Evolutionary conservation across 2,113 vertebrate species (phyloP).

Genomic region (Datnioides undecimradiatus): DNA sequence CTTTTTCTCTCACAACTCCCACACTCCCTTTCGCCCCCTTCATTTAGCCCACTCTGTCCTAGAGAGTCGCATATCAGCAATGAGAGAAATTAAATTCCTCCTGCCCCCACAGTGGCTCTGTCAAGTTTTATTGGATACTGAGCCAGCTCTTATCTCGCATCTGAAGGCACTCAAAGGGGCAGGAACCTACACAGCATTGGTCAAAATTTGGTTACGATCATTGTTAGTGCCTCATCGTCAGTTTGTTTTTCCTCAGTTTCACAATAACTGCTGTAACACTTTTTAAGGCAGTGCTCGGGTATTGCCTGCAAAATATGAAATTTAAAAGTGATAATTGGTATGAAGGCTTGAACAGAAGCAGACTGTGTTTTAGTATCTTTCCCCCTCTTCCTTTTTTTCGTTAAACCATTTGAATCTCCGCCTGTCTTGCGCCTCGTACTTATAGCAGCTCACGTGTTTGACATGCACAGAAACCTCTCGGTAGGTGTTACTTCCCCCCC

Average conservation of each 20-base stretch:
- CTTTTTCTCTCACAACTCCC: constrained; percentile 52
- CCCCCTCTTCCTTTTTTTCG: background rate
- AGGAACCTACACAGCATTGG: constrained; percentile 15
- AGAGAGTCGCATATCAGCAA: constrained; percentile 67
- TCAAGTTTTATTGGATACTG: constrained; percentile 61
- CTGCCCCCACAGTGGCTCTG: constrained; percentile 54
- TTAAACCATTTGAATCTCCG: constrained; percentile 39
- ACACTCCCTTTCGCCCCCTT: constrained; percentile 60
- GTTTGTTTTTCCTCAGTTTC: constrained; percentile 14
- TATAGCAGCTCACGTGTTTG: constrained; percentile 53
- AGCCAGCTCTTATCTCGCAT: constrained; percentile 50
- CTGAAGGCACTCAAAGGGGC: constrained; percentile 42
- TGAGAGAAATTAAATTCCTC: constrained; percentile 68
- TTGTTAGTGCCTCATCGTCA: constrained; percentile 15
- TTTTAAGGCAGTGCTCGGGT: background rate
- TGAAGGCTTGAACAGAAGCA: background rate
- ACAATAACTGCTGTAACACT: background rate
- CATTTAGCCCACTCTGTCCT: constrained; percentile 62
- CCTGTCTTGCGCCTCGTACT: constrained; percentile 18
- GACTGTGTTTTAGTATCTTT: background rate
- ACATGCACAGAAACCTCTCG: constrained; percentile 55
- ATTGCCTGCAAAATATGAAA: background rate
- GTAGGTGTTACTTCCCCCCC: constrained; percentile 42
- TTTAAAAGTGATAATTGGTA: constrained; percentile 24
- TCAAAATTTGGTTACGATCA: constrained; percentile 17